Evolutionary conservation across 2,888 invertebrate genomes (phyloP).

Genomic region (Tridacna gigas): DNA sequence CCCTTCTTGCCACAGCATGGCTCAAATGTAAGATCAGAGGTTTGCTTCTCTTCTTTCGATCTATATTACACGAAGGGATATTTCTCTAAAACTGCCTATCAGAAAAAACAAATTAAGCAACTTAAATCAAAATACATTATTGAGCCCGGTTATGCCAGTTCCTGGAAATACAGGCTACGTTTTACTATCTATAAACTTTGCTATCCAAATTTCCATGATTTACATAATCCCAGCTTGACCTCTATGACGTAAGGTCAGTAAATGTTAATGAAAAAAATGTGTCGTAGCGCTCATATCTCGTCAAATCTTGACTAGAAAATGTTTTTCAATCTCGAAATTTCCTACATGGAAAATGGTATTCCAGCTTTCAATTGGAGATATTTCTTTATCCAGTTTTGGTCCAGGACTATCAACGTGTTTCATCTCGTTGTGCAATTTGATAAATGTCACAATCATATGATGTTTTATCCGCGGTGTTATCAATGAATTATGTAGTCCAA

Average conservation of each 20-base stretch:
- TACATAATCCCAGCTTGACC: slow-evolving; percentile 38
- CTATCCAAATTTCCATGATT: slow-evolving; percentile 18
- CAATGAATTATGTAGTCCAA: slow-evolving; percentile 13
- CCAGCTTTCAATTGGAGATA: slow-evolving; percentile 40
- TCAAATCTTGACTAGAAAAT: slow-evolving; percentile 6
- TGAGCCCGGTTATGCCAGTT: background rate
- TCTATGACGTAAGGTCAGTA: slow-evolving; percentile 34
- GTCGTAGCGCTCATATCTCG: slow-evolving; percentile 25
- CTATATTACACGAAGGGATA: too few relatives aligned
- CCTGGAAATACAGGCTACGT: background rate
- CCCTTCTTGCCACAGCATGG: too few relatives aligned
- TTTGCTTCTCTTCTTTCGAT: too few relatives aligned
- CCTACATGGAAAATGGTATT: slow-evolving; percentile 8
- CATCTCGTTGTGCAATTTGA: slow-evolving; percentile 33
- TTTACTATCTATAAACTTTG: slow-evolving; percentile 13
- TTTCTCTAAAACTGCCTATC: too few relatives aligned
- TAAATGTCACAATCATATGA: slow-evolving; percentile 32
- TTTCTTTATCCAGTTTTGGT: slow-evolving; percentile 34
- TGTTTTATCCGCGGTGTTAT: slow-evolving; percentile 8
- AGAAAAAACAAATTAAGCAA: too few relatives aligned
- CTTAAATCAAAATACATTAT: background rate
- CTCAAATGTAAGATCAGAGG: too few relatives aligned
- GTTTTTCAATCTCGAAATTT: slow-evolving; percentile 12
- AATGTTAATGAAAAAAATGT: slow-evolving; percentile 31
- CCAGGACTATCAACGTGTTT: slow-evolving; percentile 36